Percentiles rank a stretch among this genome's conserved stretches.
Evolutionary conservation across 2,113 vertebrate species (phyloP).

Genomic region (Myrmophylax atrothorax): DNA sequence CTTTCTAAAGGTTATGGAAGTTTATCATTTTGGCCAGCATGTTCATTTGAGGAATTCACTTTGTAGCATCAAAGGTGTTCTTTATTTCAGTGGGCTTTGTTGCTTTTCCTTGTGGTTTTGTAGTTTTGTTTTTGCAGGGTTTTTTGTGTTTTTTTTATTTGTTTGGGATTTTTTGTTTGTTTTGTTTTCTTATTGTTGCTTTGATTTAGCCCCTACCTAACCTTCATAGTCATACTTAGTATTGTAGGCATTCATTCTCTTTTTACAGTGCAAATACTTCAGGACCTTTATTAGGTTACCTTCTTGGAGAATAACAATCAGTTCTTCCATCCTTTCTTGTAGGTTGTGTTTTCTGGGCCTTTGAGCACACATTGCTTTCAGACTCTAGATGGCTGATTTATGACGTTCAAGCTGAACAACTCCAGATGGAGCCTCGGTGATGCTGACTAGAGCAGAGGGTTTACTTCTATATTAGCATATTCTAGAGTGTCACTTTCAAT

Average conservation of each 20-base stretch:
- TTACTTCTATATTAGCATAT: neutral
- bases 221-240: neutral
- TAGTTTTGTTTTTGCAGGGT: neutral
- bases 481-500: neutral
- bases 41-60: neutral
- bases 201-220: neutral
- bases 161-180: neutral
- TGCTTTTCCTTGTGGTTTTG: neutral
- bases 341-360: neutral
- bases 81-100: neutral
- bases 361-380: neutral
- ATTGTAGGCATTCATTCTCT: neutral
- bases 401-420: neutral
- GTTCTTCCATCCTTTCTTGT: neutral
- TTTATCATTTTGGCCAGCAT: fast-evolving
- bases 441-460: neutral
- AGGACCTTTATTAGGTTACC: neutral
- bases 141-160: neutral
- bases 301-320: neutral
- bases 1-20: neutral
- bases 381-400: neutral
- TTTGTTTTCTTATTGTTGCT: neutral
- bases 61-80: neutral
- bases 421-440: neutral
- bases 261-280: neutral